These are phyloP conservation scores for Thymelicus lineola DNA, from an alignment of 2,888 invertebrate genomes.

Conservation along the genomic window DNA sequence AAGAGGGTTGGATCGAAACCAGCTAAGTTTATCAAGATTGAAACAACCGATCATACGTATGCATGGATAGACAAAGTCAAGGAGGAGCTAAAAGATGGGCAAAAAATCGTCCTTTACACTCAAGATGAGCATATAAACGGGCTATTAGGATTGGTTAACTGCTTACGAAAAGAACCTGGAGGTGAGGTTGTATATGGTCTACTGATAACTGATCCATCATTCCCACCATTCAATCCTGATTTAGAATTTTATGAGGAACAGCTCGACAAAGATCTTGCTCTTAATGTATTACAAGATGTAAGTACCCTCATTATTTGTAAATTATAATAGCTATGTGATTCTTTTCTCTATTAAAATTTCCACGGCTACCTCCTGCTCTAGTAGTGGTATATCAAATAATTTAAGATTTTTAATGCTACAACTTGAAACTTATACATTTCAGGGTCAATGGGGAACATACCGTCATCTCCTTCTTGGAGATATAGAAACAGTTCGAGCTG, in stretches of 20 bases:
- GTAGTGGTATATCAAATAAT: too few relatives aligned
- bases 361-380: background rate
- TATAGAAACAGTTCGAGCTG: conserved; percentile 68
- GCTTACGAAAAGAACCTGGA: conserved; percentile 92
- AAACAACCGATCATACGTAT: conserved; percentile 67
- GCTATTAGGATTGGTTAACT: conserved; percentile 94
- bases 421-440: conserved; percentile 40
- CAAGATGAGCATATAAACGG: conserved; percentile 90
- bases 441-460: conserved; percentile 91
- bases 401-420: too few relatives aligned
- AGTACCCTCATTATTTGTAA: conserved; percentile 47
- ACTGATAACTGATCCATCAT: conserved; percentile 86
- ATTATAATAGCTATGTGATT: too few relatives aligned
- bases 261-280: conserved; percentile 89
- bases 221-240: conserved; percentile 87
- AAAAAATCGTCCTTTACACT: conserved; percentile 87
- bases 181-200: conserved; percentile 87
- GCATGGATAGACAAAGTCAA: conserved; percentile 82
- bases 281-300: conserved; percentile 90
- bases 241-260: conserved; percentile 88
- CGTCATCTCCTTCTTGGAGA: conserved; percentile 90
- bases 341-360: too few relatives aligned
- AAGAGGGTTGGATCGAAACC: conserved; percentile 76
- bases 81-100: conserved; percentile 70
- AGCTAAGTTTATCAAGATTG: conserved; percentile 77